Evolutionary conservation across 2,113 vertebrate species (phyloP).

Genomic region (Myotis yumanensis): DNA sequence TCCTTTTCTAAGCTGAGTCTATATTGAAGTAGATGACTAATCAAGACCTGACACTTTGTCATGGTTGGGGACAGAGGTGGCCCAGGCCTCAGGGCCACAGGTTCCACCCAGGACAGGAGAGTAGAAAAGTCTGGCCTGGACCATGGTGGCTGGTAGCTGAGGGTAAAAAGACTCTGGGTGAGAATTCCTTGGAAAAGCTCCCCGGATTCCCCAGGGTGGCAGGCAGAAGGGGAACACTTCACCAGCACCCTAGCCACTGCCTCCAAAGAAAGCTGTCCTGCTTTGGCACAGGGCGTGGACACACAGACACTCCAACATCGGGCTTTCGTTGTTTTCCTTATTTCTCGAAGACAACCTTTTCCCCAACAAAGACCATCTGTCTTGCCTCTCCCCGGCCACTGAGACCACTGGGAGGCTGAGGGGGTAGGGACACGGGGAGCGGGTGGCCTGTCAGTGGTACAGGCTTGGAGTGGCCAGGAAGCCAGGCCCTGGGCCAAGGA

Average conservation of each 20-base stretch:
- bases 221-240: neutral
- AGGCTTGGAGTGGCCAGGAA: neutral
- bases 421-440: neutral
- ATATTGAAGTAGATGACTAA: neutral
- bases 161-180: neutral
- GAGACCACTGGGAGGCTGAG: slow-evolving; percentile 59
- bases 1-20: slow-evolving; percentile 32
- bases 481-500: slow-evolving; percentile 27
- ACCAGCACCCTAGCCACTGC: neutral
- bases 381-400: slow-evolving; percentile 73
- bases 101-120: neutral
- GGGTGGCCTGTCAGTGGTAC: neutral
- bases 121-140: neutral
- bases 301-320: slow-evolving; percentile 41
- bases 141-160: neutral
- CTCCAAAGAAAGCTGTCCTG: slow-evolving; percentile 62
- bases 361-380: slow-evolving; percentile 82
- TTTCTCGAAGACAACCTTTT: slow-evolving; percentile 82
- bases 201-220: neutral
- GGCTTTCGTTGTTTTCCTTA: slow-evolving; percentile 77
- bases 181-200: neutral
- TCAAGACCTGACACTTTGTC: neutral
- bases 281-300: neutral
- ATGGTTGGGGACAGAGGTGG: neutral
- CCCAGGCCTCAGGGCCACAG: neutral